Evolutionary conservation across 23 tunicate species (phyloP).

Genomic region (Halocynthia roretzi): DNA sequence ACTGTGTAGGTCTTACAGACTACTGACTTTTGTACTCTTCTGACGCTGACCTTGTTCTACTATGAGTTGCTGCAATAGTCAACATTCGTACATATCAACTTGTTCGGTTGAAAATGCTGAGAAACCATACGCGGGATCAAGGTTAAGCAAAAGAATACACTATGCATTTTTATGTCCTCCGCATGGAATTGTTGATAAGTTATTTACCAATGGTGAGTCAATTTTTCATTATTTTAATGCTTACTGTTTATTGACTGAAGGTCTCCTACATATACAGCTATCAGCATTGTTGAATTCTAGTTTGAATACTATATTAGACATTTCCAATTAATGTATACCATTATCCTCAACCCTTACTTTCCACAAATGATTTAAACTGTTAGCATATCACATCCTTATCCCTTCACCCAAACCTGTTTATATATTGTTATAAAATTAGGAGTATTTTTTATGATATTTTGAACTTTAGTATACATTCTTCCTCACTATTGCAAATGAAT

Average conservation of each 20-base stretch:
- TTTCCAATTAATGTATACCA: not conserved
- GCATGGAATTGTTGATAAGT: not conserved
- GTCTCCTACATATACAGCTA: too few species aligned
- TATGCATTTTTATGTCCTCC: conserved; percentile 6
- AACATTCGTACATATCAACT: not conserved
- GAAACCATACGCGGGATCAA: not conserved
- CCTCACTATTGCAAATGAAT: not conserved
- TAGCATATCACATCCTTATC: not conserved
- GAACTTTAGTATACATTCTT: not conserved
- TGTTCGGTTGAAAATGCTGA: not conserved
- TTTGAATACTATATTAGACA: not conserved
- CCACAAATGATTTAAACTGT: not conserved
- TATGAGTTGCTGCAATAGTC: too few species aligned
- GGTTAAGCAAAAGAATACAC: not conserved
- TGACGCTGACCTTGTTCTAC: too few species aligned
- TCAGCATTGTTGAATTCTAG: too few species aligned
- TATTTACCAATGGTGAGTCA: not conserved
- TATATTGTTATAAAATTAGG: too few species aligned
- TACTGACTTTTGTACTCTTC: too few species aligned
- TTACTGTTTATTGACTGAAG: not conserved
- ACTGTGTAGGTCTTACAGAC: too few species aligned
- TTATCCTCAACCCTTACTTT: not conserved
- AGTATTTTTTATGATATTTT: not conserved
- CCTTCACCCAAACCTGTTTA: not conserved
- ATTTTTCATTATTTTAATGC: not conserved